Conservation (phyloP, 1,140 invertebrate genomes). For the Lucilia sericata region DNA sequence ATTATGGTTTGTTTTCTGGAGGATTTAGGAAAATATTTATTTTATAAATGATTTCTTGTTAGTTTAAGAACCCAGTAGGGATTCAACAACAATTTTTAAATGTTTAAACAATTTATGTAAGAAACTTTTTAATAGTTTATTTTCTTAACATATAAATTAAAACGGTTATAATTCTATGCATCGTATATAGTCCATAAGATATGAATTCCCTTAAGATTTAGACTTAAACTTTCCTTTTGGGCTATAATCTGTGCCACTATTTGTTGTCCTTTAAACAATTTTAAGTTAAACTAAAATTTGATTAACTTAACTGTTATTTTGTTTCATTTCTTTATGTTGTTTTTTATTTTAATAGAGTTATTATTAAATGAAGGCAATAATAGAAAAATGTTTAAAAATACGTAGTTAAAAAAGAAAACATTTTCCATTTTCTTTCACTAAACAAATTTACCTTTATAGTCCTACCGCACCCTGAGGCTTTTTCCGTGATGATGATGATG, state of each 20-base stretch:
- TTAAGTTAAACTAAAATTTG: not conserved
- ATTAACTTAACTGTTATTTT: not conserved
- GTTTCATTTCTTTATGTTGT: not conserved
- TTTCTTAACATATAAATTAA: no score
- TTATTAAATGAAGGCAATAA: not conserved
- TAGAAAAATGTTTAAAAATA: not conserved
- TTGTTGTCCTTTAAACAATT: not conserved
- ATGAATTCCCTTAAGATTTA: not conserved
- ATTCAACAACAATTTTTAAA: no score
- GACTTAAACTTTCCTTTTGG: not conserved
- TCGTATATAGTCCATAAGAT: no score
- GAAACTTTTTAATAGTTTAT: no score
- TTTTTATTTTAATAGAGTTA: not conserved
- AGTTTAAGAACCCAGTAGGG: no score
- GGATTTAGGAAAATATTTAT: not conserved
- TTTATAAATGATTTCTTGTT: no score
- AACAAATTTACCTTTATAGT: not conserved
- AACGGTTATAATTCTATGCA: no score
- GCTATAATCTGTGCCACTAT: not conserved
- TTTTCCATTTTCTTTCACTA: not conserved
- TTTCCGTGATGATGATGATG: not conserved
- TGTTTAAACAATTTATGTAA: no score
- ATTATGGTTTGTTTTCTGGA: not conserved
- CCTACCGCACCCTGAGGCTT: not conserved
- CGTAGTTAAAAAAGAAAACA: not conserved